phyloP scores from a whole-genome alignment of 2,888 invertebrate species.

The Ophion ellenae region DNA sequence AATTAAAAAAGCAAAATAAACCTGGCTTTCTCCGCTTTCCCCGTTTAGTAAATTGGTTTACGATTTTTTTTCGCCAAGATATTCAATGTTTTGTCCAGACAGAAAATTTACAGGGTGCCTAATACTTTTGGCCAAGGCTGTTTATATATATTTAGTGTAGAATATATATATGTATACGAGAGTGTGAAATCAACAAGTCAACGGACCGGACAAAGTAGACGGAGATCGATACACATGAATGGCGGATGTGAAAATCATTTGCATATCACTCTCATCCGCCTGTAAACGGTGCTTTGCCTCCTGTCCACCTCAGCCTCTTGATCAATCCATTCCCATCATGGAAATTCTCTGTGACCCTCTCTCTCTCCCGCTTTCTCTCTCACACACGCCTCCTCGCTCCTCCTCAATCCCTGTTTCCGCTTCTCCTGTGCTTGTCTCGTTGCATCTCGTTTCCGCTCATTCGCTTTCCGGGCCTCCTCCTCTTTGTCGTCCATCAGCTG shows the following conservation, averaged over 20 bases:
- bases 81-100: too few species aligned
- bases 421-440: too few species aligned
- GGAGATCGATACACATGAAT: conserved; percentile 67
- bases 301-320: conserved; percentile 53
- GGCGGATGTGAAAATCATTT: conserved; percentile 74
- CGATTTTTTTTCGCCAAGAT: too few species aligned
- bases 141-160: too few species aligned
- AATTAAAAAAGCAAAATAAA: too few species aligned
- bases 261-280: conserved; percentile 70
- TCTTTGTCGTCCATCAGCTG: conserved; percentile 12
- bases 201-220: conserved; percentile 65
- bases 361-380: conserved; percentile 2
- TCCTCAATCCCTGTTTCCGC: too few species aligned
- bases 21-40: too few species aligned
- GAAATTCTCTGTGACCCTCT: conserved; percentile 9
- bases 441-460: conserved; percentile 14
- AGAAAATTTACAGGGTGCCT: too few species aligned
- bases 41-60: too few species aligned
- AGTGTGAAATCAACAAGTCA: conserved; percentile 71
- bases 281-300: conserved; percentile 65
- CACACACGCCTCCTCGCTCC: neutral
- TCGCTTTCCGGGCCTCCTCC: conserved; percentile 37
- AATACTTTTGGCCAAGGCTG: too few species aligned
- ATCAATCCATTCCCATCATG: conserved; percentile 24
- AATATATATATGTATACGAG: neutral